A percentile compares a stretch with the other conserved stretches of the same genome.
Conservation (phyloP, 1,140 invertebrate genomes). For the Pogonognathellus flavescens region DNA sequence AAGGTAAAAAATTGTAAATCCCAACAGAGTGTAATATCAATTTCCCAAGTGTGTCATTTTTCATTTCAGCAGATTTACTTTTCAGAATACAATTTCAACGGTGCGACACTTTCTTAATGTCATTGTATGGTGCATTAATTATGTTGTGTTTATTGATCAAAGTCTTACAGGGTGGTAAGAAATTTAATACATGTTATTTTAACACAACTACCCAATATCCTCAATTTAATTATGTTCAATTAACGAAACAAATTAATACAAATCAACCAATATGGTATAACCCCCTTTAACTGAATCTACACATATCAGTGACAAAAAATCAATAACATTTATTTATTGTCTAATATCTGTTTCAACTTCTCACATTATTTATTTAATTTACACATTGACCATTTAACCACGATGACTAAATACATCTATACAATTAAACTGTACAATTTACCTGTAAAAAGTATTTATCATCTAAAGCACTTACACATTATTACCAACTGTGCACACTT, state of each 20-base stretch:
- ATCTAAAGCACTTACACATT: neutral
- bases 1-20: conserved; percentile 40
- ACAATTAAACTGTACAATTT: neutral
- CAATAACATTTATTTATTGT: neutral
- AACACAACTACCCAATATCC: neutral
- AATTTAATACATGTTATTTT: conserved; percentile 10
- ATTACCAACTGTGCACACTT: neutral
- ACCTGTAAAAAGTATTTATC: neutral
- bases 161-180: conserved; percentile 33
- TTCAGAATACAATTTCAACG: conserved; percentile 6
- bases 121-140: neutral
- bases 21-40: conserved; percentile 21
- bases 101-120: neutral
- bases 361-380: neutral
- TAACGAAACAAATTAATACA: neutral
- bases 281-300: neutral
- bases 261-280: neutral
- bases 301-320: conserved; percentile 1
- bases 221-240: neutral
- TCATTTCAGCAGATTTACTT: neutral
- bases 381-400: neutral
- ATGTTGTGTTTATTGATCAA: conserved; percentile 8
- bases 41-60: neutral
- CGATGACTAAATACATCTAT: neutral
- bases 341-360: neutral